A percentile compares a stretch with the other conserved stretches of the same genome.
These are phyloP conservation scores for Hycleus phaleratus DNA, from an alignment of 1,140 invertebrate genomes.

Conservation along the genomic window DNA sequence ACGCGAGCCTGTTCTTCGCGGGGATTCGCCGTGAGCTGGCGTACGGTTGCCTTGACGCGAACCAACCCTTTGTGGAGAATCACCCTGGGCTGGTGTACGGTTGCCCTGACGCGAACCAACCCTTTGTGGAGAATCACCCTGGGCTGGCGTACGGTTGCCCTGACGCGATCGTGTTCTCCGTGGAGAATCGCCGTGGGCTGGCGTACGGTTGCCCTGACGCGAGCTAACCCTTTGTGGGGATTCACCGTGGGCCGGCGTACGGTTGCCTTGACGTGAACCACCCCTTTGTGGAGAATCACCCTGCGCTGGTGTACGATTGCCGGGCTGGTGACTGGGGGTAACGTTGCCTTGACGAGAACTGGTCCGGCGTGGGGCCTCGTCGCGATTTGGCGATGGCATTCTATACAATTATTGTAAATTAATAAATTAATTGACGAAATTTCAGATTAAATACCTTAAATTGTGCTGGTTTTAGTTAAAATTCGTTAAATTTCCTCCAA, in stretches of 20 bases:
- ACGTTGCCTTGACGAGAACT: not conserved
- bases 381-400: not conserved
- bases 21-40: too few species aligned
- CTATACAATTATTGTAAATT: not conserved
- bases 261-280: not conserved
- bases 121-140: not conserved
- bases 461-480: too few species aligned
- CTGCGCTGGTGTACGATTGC: constrained; percentile 9
- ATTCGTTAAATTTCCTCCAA: too few species aligned
- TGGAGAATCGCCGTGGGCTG: not conserved
- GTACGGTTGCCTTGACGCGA: too few species aligned
- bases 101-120: not conserved
- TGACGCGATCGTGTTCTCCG: not conserved
- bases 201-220: not conserved
- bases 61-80: not conserved
- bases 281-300: constrained; percentile 1
- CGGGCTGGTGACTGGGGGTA: not conserved
- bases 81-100: not conserved
- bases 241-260: not conserved
- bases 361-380: not conserved
- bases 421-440: too few species aligned
- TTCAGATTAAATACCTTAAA: too few species aligned
- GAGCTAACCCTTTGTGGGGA: not conserved
- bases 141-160: constrained; percentile 4
- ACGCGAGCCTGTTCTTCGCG: too few species aligned